Percentiles rank a stretch among this genome's conserved stretches.
phyloP scores from a whole-genome alignment of 1,140 invertebrate genomes.

The Dinoponera quadriceps region DNA sequence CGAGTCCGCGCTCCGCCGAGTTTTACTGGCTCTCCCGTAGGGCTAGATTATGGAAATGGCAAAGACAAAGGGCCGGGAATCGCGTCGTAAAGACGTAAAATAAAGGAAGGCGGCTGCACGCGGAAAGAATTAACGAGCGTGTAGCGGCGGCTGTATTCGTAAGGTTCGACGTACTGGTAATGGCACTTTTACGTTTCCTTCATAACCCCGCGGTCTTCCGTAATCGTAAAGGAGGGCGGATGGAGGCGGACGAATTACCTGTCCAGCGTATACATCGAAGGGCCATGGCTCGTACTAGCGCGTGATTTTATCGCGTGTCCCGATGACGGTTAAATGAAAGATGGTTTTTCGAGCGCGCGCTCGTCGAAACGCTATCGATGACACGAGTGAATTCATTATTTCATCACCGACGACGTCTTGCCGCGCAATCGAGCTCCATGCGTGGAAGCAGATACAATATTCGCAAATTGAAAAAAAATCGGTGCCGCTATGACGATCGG shows the following conservation, averaged over 20 bases:
- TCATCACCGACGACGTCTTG: too few relatives aligned
- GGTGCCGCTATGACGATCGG: too few relatives aligned
- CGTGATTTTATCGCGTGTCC: constrained; percentile 35
- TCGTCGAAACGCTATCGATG: too few relatives aligned
- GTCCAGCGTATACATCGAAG: constrained; percentile 26
- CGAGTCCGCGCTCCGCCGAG: background rate
- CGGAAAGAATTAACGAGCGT: constrained; percentile 70
- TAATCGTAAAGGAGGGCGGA: constrained; percentile 69
- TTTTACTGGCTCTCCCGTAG: constrained; percentile 20
- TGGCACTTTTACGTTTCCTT: constrained; percentile 69
- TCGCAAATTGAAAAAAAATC: too few relatives aligned
- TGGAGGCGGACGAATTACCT: background rate
- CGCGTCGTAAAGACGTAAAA: constrained; percentile 44
- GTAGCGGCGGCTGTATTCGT: constrained; percentile 42
- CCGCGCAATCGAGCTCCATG: too few relatives aligned
- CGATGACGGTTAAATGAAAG: background rate
- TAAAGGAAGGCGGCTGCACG: constrained; percentile 44
- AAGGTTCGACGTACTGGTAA: constrained; percentile 62
- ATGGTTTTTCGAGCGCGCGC: background rate
- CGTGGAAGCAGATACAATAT: too few relatives aligned
- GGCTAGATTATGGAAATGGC: constrained; percentile 19
- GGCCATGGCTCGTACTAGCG: background rate
- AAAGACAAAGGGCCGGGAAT: constrained; percentile 37
- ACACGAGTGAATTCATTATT: too few relatives aligned
- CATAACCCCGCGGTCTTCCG: constrained; percentile 65